Percentiles rank a stretch among this genome's conserved stretches.
Conservation (phyloP, 2,113 vertebrate species). For the Ariopsis seemanni region DNA sequence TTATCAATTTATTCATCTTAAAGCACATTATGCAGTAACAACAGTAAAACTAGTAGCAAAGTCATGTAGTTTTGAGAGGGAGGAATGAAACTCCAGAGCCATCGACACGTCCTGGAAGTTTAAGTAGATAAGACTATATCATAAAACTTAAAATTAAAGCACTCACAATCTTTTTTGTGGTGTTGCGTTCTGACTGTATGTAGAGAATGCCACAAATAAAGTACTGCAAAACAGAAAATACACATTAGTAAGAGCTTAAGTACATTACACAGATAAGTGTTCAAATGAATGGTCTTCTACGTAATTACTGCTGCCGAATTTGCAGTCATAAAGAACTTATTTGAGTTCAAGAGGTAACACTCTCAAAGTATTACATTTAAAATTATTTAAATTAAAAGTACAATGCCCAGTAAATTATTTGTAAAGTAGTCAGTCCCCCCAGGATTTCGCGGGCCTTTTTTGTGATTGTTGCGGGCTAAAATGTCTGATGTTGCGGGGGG, state of each 20-base stretch:
- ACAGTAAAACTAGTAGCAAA: neutral
- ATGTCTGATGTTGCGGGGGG: too few relatives aligned
- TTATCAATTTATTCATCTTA: neutral
- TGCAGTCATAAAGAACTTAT: neutral
- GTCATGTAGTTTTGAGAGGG: neutral
- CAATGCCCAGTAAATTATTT: neutral
- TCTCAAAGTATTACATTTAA: neutral
- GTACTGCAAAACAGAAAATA: constrained; percentile 56
- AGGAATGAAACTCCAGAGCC: neutral
- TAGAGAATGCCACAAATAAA: constrained; percentile 65
- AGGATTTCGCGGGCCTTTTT: too few relatives aligned
- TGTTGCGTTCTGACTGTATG: constrained; percentile 64
- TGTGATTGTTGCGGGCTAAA: too few relatives aligned
- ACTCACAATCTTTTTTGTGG: constrained; percentile 71
- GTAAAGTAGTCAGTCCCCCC: neutral
- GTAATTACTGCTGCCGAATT: neutral
- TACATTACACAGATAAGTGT: neutral
- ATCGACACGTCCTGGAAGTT: neutral
- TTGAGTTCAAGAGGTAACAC: neutral
- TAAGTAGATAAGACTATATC: neutral
- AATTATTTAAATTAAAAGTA: neutral
- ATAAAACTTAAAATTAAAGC: neutral
- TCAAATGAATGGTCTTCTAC: neutral
- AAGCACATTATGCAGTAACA: neutral
- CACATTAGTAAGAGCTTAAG: neutral